phyloP scores from a whole-genome alignment of 2,888 invertebrate species.

The Hydrotaea diabolus region DNA sequence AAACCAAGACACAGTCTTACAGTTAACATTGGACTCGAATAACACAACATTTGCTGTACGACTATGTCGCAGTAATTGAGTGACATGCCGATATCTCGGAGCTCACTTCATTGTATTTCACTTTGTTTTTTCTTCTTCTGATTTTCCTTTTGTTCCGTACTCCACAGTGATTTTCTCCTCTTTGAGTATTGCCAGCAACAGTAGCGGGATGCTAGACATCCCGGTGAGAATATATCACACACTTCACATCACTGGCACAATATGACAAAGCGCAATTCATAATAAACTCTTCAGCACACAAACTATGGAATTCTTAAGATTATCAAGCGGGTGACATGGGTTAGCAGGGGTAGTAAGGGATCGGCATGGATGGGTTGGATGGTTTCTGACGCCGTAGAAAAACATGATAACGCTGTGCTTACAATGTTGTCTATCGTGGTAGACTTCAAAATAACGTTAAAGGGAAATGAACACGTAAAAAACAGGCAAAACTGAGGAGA shows the following conservation, averaged over 20 bases:
- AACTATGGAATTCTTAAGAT: slow-evolving; percentile 1
- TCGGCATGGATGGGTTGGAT: too few species aligned
- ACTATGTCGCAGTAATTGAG: slow-evolving; percentile 80
- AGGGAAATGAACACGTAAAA: too few species aligned
- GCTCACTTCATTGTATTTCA: slow-evolving; percentile 17
- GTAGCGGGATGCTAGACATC: neutral
- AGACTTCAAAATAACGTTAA: neutral
- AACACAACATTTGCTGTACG: slow-evolving; percentile 82
- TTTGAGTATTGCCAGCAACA: neutral
- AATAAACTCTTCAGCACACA: neutral
- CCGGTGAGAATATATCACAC: neutral
- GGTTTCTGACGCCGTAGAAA: neutral
- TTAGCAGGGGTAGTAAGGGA: neutral
- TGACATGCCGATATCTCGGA: neutral
- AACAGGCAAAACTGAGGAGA: too few species aligned
- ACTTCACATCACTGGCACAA: neutral
- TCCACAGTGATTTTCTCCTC: neutral
- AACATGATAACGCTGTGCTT: slow-evolving; percentile 8
- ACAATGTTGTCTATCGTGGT: slow-evolving; percentile 16
- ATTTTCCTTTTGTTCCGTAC: neutral
- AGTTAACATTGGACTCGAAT: slow-evolving; percentile 81
- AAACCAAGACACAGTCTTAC: slow-evolving; percentile 82
- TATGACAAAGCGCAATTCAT: slow-evolving; percentile 3
- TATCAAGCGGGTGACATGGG: neutral
- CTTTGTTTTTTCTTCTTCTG: neutral